Conservation (phyloP, 2,888 invertebrate genomes). For the Cantharis flavilabris region DNA sequence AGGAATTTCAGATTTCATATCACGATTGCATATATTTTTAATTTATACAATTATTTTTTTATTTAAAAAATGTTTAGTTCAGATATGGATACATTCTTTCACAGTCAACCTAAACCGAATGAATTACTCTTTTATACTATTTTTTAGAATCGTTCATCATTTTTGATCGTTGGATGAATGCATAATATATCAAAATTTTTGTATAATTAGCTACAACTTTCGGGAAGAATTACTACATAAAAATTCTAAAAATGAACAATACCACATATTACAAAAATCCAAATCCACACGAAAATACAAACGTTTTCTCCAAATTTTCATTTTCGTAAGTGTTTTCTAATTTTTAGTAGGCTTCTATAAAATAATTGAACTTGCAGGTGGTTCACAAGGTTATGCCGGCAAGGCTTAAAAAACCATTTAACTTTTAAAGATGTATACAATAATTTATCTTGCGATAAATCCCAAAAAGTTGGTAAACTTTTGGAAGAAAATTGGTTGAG, state of each 20-base stretch:
- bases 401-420: slow-evolving; percentile 63
- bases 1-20: too few relatives aligned
- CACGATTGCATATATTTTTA: too few relatives aligned
- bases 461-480: slow-evolving; percentile 65
- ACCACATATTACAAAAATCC: background rate
- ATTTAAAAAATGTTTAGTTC: background rate
- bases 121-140: too few relatives aligned
- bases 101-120: too few relatives aligned
- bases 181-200: background rate
- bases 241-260: background rate
- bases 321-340: background rate
- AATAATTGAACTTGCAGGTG: background rate
- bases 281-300: background rate
- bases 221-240: background rate
- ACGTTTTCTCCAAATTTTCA: background rate
- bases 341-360: background rate
- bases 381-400: background rate
- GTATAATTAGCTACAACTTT: background rate
- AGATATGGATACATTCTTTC: background rate
- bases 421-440: slow-evolving; percentile 68
- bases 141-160: background rate
- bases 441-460: slow-evolving; percentile 63
- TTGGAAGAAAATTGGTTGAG: slow-evolving; percentile 65
- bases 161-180: background rate
- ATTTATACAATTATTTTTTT: too few relatives aligned